Conservation (phyloP, 1,140 invertebrate genomes). For the Eciton burchellii region DNA sequence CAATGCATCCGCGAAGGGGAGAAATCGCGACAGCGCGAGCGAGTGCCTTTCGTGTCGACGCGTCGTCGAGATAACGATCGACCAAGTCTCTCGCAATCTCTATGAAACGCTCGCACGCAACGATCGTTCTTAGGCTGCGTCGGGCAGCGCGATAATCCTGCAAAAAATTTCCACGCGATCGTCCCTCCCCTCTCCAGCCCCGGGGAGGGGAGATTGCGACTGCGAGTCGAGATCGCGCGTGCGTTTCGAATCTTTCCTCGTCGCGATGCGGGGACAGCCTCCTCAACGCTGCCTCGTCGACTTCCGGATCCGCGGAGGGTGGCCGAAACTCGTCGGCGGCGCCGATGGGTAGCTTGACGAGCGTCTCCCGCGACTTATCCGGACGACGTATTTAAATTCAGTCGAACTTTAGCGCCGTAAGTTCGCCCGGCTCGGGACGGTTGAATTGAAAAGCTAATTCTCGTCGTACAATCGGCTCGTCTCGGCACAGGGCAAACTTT, state of each 20-base stretch:
- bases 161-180: no score
- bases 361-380: constrained; percentile 71
- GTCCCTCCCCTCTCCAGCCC: no score
- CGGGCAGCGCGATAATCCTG: no score
- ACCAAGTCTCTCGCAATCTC: no score
- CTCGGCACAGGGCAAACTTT: constrained; percentile 82
- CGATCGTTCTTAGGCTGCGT: no score
- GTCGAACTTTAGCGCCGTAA: constrained; percentile 77
- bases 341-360: constrained; percentile 42
- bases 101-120: no score
- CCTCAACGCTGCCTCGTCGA: constrained; percentile 20
- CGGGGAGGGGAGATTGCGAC: no score
- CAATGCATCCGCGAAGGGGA: background rate
- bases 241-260: background rate
- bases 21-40: background rate
- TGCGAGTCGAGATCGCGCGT: background rate
- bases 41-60: background rate
- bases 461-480: constrained; percentile 83
- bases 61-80: no score
- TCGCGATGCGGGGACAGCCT: constrained; percentile 2
- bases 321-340: constrained; percentile 28
- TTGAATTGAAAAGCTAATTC: constrained; percentile 84
- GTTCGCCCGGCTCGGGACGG: constrained; percentile 71
- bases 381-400: constrained; percentile 80
- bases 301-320: constrained; percentile 3